Evolutionary conservation across 2,113 vertebrate genomes (phyloP).

Genomic region (Strigops habroptila): DNA sequence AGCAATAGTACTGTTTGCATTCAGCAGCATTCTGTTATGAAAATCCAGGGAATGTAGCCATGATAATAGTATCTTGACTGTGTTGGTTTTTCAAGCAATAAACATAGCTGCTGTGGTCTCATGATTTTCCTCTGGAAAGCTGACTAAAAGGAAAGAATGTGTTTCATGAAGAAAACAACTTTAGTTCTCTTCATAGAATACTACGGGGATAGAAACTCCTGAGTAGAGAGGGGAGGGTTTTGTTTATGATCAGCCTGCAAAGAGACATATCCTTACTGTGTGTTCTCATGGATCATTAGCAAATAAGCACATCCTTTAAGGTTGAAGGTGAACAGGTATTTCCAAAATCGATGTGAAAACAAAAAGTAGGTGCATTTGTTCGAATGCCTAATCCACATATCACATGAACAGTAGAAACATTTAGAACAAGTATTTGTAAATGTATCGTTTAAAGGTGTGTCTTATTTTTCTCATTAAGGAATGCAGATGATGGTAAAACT

Average conservation of each 20-base stretch:
- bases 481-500: slow-evolving; percentile 1
- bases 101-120: not conserved
- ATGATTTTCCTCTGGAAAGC: not conserved
- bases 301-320: not conserved
- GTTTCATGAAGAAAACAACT: not conserved
- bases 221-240: fast-evolving
- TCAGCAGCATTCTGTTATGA: not conserved
- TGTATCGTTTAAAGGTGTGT: not conserved
- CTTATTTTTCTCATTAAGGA: slow-evolving; percentile 55
- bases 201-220: not conserved
- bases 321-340: not conserved
- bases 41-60: not conserved
- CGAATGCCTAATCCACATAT: not conserved
- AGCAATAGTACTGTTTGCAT: not conserved
- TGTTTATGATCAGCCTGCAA: not conserved
- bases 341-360: not conserved
- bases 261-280: not conserved
- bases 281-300: not conserved
- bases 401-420: not conserved
- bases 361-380: not conserved
- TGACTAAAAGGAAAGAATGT: not conserved
- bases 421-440: not conserved
- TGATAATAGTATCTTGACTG: not conserved
- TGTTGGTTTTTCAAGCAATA: not conserved
- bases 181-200: not conserved